These are phyloP conservation scores for Eretmocerus hayati DNA, from an alignment of 2,888 invertebrate species.

Conservation along the genomic window DNA sequence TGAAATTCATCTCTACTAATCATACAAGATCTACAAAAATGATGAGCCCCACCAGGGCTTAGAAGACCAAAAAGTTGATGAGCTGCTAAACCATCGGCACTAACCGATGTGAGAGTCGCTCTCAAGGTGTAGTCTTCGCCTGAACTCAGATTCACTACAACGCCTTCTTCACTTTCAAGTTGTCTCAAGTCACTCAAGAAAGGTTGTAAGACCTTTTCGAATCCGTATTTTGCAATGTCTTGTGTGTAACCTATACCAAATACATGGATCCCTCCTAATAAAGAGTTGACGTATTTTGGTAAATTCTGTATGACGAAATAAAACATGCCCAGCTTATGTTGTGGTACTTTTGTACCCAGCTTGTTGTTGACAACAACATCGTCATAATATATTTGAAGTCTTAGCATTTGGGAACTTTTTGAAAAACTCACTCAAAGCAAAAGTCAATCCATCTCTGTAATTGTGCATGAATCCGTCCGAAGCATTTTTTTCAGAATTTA, in stretches of 20 bases:
- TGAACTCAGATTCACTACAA: no score
- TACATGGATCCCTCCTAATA: no score
- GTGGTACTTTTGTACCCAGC: constrained; percentile 23
- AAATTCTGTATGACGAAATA: no score
- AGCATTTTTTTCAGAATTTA: background rate
- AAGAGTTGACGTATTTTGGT: no score
- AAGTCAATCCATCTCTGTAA: constrained; percentile 5
- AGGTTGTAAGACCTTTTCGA: no score
- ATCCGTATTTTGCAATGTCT: constrained; percentile 18
- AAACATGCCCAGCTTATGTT: no score
- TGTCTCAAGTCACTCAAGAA: no score
- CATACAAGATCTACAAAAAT: constrained; percentile 22
- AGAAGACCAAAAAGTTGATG: no score
- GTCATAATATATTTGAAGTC: constrained; percentile 25
- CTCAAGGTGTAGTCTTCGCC: background rate
- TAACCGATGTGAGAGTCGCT: constrained; percentile 13
- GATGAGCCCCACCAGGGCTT: constrained; percentile 16
- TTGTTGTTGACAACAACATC: no score
- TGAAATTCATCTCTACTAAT: constrained; percentile 5
- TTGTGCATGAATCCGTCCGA: background rate
- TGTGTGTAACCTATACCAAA: constrained; percentile 14
- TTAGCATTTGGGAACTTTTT: constrained; percentile 3
- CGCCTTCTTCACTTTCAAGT: no score
- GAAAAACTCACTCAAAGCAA: constrained; percentile 1
- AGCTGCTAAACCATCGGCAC: constrained; percentile 19